Evolutionary conservation across 2,797 vertebrate genomes (phyloP).

Genomic region (Sphaeramia orbicularis): DNA sequence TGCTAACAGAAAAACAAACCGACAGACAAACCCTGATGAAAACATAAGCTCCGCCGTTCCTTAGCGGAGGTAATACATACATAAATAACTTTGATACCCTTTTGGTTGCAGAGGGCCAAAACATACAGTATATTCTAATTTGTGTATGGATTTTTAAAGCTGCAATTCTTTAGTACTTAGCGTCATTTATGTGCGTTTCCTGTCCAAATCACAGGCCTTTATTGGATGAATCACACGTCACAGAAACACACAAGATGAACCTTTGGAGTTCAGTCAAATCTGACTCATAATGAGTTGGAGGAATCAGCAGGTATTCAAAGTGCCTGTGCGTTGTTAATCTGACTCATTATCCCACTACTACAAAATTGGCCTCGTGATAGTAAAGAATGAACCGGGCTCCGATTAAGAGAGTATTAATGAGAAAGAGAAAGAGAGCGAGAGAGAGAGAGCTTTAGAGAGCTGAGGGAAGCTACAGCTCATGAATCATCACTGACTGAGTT

Average conservation of each 20-base stretch:
- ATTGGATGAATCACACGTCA: neutral
- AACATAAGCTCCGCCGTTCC: too few relatives aligned
- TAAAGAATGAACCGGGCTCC: slow-evolving; percentile 21
- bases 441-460: slow-evolving; percentile 2
- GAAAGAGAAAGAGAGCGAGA: neutral
- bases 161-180: too few relatives aligned
- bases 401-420: slow-evolving; percentile 15
- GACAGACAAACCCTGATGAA: too few relatives aligned
- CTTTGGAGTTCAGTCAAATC: neutral
- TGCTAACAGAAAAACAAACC: too few relatives aligned
- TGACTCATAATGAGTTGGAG: slow-evolving; percentile 11
- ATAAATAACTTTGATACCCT: too few relatives aligned
- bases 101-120: neutral
- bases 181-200: neutral
- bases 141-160: neutral
- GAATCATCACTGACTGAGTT: slow-evolving; percentile 61
- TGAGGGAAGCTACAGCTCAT: slow-evolving; percentile 50
- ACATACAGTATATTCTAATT: neutral
- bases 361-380: slow-evolving; percentile 13
- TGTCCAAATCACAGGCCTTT: neutral
- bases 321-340: slow-evolving; percentile 16
- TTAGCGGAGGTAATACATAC: too few relatives aligned
- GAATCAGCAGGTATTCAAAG: slow-evolving; percentile 5
- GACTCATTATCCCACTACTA: slow-evolving; percentile 40
- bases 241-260: slow-evolving; percentile 21